Evolutionary conservation across 2,797 vertebrate species (phyloP), one percentile per base, ranked within the genome.

Genomic region (Cirrhinus mrigala): DNA sequence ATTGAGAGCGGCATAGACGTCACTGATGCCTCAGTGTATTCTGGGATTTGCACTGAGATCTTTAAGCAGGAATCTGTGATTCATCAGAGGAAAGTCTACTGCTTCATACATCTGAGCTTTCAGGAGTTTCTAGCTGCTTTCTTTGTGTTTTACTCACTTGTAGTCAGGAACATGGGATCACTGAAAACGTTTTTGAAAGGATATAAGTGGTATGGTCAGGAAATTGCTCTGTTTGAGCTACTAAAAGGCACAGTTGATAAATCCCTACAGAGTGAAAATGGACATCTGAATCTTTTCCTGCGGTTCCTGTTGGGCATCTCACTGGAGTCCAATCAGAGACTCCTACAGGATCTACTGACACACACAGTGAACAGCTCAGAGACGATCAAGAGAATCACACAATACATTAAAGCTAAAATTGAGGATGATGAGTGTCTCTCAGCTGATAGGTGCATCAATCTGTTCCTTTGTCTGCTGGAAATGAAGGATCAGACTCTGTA

Each of bases 281-380:
- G n/a, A 8, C 27, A 64, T 0, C 24, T 64, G 12, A 4, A 64
- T 40, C 40, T 40, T 6, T 7, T 40, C 40, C 40, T 58, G 9
- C n/a, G 58, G 22, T 60, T 60, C 4, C 62, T 64, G 24, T 6
- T 66, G 12, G 62, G 62, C 27, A 0, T 33, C 64, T 18, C 64
- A 66, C 64, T 66, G 29, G 4, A 66, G 27, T 33, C 29, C 64
- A 66, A 66, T 66, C 64, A 66, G 64, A 66, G 64, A 33, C 64
- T 66, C 29, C 9, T 66, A 66, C 15, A 66, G 29, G 64, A 66
- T 33, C 24, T 66, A 9, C 64, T 66, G 64, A 16, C 15, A 66
- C 27, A 33, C 27, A 33, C 14, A 33, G 64, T 15, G 64, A 66
- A 33, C 29, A 33, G 29, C 6, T 33, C 29, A 66, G 29, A 66